Evolutionary conservation across 1,140 invertebrate genomes (phyloP), one percentile per base, ranked within the genome.

Genomic region (Telenomus remus): DNA sequence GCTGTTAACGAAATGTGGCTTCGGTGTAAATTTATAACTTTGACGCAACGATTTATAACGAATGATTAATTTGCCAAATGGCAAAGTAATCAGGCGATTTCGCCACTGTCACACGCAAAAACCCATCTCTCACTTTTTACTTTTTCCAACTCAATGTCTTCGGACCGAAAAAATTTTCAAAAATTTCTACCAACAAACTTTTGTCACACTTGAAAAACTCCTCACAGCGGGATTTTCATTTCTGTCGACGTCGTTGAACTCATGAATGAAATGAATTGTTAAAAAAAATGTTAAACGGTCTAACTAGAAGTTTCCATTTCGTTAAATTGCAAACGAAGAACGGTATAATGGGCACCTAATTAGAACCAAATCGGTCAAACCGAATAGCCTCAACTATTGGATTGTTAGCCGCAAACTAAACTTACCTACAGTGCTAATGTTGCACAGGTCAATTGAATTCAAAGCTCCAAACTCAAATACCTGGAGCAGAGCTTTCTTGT

Each of bases 401-500:
- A 69, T 76, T 76, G 65, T 70, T 69, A 47, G 14, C 48, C 43
- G 60, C 64, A 76, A 76, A 65, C 72, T 70, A 65, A 76, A 76
- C 53, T 76, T 76, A 59, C 59, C 27, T 60, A 54, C 72, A 55
- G 57, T 47, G 56, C 59, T 69, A 75, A 75, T 69, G 70, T 66
- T 61, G 55, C 48, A 33, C 65, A 60, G 64, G 65, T 75, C 72
- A 75, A 75, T 75, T 75, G 72, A 64, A 75, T 75, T 60, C 59
- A 75, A 69, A 64, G 65, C 64, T 63, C 34, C 19, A 51, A 48
- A 54, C 60, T 65, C 47, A 48, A 69, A 65, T 76, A 64, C 55
- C 43, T 70, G 48, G 59, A 70, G 64, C 60, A 46, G 37, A 39
- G 57, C 47, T 75, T 76, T 65, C 65, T 76, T 65, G 65, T 65